These are phyloP conservation scores for Drepana arcuata DNA, from an alignment of 1,140 invertebrate species.

Conservation along the genomic window DNA sequence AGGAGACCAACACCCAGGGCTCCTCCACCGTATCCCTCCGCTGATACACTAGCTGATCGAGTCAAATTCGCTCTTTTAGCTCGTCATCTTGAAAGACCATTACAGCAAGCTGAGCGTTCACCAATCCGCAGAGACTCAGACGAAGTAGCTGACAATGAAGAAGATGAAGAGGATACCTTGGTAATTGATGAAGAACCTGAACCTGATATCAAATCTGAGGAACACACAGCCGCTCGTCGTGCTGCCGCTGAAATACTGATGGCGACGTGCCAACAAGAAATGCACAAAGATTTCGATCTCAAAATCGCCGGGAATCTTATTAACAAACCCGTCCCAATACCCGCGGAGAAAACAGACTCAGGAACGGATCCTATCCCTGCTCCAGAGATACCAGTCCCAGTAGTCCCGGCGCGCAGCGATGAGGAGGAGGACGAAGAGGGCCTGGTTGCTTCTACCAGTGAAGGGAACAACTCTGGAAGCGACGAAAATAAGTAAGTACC, in stretches of 20 bases:
- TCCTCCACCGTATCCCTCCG: constrained; percentile 48
- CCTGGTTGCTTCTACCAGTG: constrained; percentile 80
- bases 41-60: constrained; percentile 77
- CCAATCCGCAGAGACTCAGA: constrained; percentile 69
- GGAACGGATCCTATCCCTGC: constrained; percentile 23
- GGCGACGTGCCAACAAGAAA: constrained; percentile 51
- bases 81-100: constrained; percentile 79
- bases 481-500: constrained; percentile 80
- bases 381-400: constrained; percentile 30
- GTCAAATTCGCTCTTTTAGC: constrained; percentile 85
- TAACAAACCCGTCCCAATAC: constrained; percentile 72
- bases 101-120: constrained; percentile 49
- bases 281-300: constrained; percentile 63
- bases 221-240: constrained; percentile 67
- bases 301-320: constrained; percentile 69
- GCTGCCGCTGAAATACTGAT: constrained; percentile 73
- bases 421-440: constrained; percentile 82
- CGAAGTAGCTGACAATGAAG: constrained; percentile 76
- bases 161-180: constrained; percentile 76
- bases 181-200: constrained; percentile 78
- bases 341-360: constrained; percentile 83
- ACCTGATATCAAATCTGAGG: constrained; percentile 40
- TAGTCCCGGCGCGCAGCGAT: constrained; percentile 59
- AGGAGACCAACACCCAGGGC: constrained; percentile 74
- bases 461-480: constrained; percentile 86